A percentile compares a stretch with the other conserved stretches of the same genome.
Conservation (phyloP, 1,140 invertebrate genomes). For the Grapholita molesta region DNA sequence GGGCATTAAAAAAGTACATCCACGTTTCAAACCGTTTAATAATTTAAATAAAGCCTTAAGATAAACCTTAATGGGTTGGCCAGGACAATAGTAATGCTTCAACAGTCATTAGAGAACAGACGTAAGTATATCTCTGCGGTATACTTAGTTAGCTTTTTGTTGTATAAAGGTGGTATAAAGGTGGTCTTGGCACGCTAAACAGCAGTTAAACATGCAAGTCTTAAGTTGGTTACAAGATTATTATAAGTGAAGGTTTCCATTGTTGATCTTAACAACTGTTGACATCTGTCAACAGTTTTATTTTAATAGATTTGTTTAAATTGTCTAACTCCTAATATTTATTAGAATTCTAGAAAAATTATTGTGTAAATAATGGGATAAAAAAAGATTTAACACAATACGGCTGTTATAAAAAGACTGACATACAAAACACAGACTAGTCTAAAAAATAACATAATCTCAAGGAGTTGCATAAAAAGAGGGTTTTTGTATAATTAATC, state of each 20-base stretch:
- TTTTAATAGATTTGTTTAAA: too few species aligned
- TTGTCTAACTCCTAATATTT: too few species aligned
- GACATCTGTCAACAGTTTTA: too few species aligned
- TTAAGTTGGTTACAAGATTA: neutral
- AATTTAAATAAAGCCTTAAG: slow-evolving; percentile 10
- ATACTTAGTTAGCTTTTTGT: neutral
- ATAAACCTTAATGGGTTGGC: slow-evolving; percentile 8
- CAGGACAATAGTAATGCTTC: neutral
- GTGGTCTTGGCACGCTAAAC: slow-evolving; percentile 1
- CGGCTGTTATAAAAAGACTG: too few species aligned
- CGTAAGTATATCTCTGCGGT: neutral
- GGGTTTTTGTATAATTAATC: too few species aligned
- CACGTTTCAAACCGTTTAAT: neutral
- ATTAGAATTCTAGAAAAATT: too few species aligned
- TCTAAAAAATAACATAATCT: too few species aligned
- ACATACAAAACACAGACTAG: too few species aligned
- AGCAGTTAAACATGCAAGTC: neutral
- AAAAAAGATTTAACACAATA: too few species aligned
- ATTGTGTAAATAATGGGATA: too few species aligned
- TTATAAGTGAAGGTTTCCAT: neutral
- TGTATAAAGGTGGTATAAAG: neutral
- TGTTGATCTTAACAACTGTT: too few species aligned
- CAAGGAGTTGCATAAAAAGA: too few species aligned
- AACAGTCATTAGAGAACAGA: neutral
- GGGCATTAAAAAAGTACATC: neutral